Percentiles rank a stretch among this genome's conserved stretches.
Conservation (phyloP, 2,797 vertebrate species). For the Lepilemur ruficaudatus region DNA sequence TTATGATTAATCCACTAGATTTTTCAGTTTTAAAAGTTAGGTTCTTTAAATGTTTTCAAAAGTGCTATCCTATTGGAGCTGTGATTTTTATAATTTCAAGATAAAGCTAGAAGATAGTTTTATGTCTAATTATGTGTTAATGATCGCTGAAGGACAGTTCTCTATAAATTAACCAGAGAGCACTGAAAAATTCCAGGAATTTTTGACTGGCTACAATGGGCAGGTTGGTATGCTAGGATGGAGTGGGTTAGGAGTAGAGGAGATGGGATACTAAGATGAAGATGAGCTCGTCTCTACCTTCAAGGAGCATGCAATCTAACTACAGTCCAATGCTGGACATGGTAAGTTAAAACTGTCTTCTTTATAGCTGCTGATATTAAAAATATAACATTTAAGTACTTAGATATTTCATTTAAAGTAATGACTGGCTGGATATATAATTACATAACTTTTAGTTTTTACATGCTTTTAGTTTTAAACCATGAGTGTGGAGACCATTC, state of each 20-base stretch:
- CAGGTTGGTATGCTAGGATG: not conserved
- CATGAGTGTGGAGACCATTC: not conserved
- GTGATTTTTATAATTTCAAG: not conserved
- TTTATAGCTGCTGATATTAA: not conserved
- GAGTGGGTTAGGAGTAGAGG: not conserved
- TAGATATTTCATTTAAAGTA: not conserved
- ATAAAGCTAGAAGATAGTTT: not conserved
- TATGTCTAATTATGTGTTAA: not conserved
- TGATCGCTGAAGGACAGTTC: not conserved
- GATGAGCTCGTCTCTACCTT: not conserved
- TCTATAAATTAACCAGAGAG: constrained; percentile 20
- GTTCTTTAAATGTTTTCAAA: constrained; percentile 41
- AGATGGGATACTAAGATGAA: not conserved
- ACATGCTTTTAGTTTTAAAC: constrained; percentile 24
- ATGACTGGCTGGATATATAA: not conserved
- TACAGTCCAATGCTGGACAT: not conserved
- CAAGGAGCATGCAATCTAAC: not conserved
- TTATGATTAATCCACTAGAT: not conserved
- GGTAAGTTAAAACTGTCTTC: not conserved
- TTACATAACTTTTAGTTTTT: not conserved
- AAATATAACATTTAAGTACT: not conserved
- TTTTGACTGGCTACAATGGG: not conserved
- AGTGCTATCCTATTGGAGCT: not conserved
- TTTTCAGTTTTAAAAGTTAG: constrained; percentile 1
- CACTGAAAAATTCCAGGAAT: not conserved